phyloP scores from a whole-genome alignment of 2,888 invertebrate genomes.

The Apamea crenata region DNA sequence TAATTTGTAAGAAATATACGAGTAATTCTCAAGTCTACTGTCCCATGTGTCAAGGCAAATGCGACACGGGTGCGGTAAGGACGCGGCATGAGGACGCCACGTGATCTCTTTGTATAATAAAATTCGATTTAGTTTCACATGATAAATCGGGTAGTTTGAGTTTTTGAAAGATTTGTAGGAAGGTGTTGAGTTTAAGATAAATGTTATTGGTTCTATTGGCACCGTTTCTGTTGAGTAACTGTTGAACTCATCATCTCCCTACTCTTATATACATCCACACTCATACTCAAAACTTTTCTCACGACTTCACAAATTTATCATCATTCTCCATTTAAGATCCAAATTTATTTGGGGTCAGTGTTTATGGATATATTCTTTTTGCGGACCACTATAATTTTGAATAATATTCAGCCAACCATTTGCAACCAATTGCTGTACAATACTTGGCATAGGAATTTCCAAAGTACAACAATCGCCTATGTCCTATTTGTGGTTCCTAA shows the following conservation, averaged over 20 bases:
- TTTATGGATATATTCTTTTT: background rate
- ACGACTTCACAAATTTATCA: background rate
- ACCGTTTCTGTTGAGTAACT: background rate
- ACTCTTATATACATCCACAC: background rate
- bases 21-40: conserved; percentile 1
- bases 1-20: conserved; percentile 26
- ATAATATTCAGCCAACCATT: too few relatives aligned
- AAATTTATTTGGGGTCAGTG: background rate
- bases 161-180: conserved; percentile 6
- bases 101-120: conserved; percentile 19
- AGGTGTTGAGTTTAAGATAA: conserved; percentile 4
- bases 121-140: conserved; percentile 32
- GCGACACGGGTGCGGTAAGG: background rate
- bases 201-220: conserved; percentile 6
- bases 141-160: conserved; percentile 23
- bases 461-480: background rate
- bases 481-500: background rate
- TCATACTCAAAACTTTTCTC: background rate
- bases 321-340: background rate
- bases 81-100: background rate
- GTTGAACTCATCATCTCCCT: background rate
- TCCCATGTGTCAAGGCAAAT: background rate
- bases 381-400: background rate
- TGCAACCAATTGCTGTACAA: background rate
- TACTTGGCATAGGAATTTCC: background rate